Conservation (phyloP, 2,113 vertebrate genomes). For the Solea solea region DNA sequence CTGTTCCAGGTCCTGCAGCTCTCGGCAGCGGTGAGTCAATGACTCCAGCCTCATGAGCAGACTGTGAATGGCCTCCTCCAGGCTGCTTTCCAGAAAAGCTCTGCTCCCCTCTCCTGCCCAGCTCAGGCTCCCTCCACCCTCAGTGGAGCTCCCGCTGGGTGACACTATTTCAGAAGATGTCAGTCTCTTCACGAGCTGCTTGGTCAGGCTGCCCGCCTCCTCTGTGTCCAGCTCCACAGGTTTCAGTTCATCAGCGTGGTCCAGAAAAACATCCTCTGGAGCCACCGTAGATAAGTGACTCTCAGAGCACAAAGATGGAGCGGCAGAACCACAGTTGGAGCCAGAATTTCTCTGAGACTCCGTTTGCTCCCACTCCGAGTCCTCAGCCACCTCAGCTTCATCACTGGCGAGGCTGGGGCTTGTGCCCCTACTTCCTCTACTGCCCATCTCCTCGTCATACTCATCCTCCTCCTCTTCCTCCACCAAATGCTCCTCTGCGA, state of each 20-base stretch:
- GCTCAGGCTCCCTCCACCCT: slow-evolving; percentile 72
- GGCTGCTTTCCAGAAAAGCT: slow-evolving; percentile 87
- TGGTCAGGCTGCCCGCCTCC: slow-evolving; percentile 90
- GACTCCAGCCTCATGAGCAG: slow-evolving; percentile 90
- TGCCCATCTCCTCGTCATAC: slow-evolving; percentile 62
- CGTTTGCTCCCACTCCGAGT: slow-evolving; percentile 77
- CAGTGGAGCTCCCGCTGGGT: slow-evolving; percentile 10
- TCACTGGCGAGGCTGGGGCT: slow-evolving; percentile 74
- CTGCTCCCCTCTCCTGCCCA: slow-evolving; percentile 88
- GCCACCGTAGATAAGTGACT: slow-evolving; percentile 62
- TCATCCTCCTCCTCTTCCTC: slow-evolving; percentile 70
- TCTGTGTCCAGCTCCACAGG: slow-evolving; percentile 94
- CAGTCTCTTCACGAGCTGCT: slow-evolving; percentile 94
- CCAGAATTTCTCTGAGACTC: slow-evolving; percentile 69
- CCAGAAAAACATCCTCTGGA: slow-evolving; percentile 80
- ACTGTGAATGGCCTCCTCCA: slow-evolving; percentile 93
- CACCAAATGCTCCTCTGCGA: slow-evolving; percentile 64
- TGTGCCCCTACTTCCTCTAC: slow-evolving; percentile 66
- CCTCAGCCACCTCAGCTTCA: slow-evolving; percentile 69
- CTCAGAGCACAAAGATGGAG: slow-evolving; percentile 69
- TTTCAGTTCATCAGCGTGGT: slow-evolving; percentile 86
- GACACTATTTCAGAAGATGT: slow-evolving; percentile 85
- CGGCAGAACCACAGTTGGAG: slow-evolving; percentile 63
- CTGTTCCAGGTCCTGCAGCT: slow-evolving; percentile 94
- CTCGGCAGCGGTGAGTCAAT: slow-evolving; percentile 89